Evolutionary conservation across 2,888 invertebrate species (phyloP), one percentile per base, ranked within the genome.

Genomic region (Chymomyza fuscimana): DNA sequence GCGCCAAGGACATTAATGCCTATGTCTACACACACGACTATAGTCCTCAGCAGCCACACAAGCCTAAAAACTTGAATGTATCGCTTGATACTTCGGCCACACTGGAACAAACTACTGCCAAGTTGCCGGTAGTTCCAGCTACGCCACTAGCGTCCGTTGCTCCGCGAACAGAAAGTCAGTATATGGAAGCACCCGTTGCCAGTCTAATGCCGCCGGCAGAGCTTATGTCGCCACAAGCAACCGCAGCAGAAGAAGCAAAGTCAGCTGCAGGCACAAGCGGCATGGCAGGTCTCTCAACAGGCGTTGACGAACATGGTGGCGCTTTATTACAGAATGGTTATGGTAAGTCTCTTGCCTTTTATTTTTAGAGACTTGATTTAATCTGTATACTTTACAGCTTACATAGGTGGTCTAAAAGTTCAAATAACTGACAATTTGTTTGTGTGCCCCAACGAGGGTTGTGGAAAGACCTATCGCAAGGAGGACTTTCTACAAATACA

Each of bases 401-500:
- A 92, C 70, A 93, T 94, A 66, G 94, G 94, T 9, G 93, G 94
- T 0, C 80, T 93, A 16, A 94, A 94, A 88, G 95, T 95, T 0
- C 94, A 95, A 92, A 93, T 96, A 77, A 94, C 95, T 63, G 95
- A 96, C 65, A 95, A 93, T 75, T 89, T 94, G 1, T 93, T 94
- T 22, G 93, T 94, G 46, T 97, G 97, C 89, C 97, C 97, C 0
- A 95, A 96, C 62, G 95, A 95, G 73, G 95, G 95, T 1, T 98
- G 98, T 89, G 94, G 94, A 64, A 98, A 98, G 92, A 96, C 95
- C 81, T 98, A 98, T 90, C 94, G 98, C 5, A 97, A 97, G 89
- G 97, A 97, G 89, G 97, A 96, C 75, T 94, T 98, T 63, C 92
- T 98, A 9, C 96, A 96, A 92, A 98, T 97, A 94, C 98, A 98